Conservation (phyloP, 2,113 vertebrate genomes). For the Gila orcuttii region DNA sequence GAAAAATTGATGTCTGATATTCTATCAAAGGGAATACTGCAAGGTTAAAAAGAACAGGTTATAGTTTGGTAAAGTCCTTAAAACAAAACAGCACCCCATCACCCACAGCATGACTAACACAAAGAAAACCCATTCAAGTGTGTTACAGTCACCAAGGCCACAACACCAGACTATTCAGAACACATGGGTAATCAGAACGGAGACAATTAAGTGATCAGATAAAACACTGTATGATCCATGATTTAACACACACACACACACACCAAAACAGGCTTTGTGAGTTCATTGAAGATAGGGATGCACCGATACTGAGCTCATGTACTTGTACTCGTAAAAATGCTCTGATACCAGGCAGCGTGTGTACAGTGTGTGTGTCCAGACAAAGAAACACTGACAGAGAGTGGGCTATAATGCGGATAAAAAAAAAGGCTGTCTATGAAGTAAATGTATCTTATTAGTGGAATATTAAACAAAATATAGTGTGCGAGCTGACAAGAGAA, state of each 20-base stretch:
- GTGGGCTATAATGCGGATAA: too few species aligned
- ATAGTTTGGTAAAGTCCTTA: conserved; percentile 63
- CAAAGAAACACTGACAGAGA: too few species aligned
- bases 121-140: background rate
- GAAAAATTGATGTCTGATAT: conserved; percentile 99
- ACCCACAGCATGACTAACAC: conserved; percentile 22
- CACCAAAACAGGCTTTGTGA: background rate
- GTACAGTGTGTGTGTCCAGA: too few species aligned
- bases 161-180: conserved; percentile 16
- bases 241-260: background rate
- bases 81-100: background rate
- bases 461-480: too few species aligned
- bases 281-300: background rate
- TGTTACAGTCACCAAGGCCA: background rate
- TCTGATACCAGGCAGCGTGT: too few species aligned
- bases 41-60: conserved; percentile 75
- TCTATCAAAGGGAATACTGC: conserved; percentile 98
- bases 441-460: too few species aligned
- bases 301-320: too few species aligned
- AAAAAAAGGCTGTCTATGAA: too few species aligned
- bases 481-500: too few species aligned
- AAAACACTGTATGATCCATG: background rate
- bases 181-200: background rate
- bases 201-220: background rate
- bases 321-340: too few species aligned